Base-by-base conservation (phyloP, 2,797 vertebrate species). In the Lindbergichthys nudifrons region DNA sequence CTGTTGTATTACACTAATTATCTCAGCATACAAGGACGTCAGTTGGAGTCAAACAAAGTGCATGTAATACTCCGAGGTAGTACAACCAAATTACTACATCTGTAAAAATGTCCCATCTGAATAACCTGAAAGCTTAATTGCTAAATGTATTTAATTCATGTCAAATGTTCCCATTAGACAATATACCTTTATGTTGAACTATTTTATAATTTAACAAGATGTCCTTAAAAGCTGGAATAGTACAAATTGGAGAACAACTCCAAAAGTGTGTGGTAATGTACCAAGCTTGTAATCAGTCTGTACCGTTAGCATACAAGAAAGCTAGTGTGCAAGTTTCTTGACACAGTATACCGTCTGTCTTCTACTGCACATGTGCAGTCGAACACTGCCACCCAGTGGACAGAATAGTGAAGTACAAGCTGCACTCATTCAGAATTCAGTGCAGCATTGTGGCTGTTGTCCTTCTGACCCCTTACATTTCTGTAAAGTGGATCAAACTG, bases 311-410 rank as follows among this genome's bases (percentile, higher is more conserved):
- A 15, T 12, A 19, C 2, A 21, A 60, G 14, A 13, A 36, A 54
- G 6, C n/a, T 14, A 36, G 19, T 21, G 16, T 42, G 7, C 1
- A 4, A 30, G 10, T 48, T 8, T 48, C 23, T 23, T 57, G 16
- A 30, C 21, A 21, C 21, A 21, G 21, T 11, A 0, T n/a, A 10
- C 16, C 13, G 1, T 8, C 43, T 11, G 4, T 57, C 9, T 8
- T 47, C 21, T n/a, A 16, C 1, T n/a, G 19, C 18, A 4, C n/a
- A 64, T 19, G 1, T 69, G 14, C 36, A 80, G 71, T 18, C 64
- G 6, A 65, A 78, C 68, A 86, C 81, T 79, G 1, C 82, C 87
- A 73, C 75, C 88, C 41, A 46, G 84, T 89, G 92, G 84, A 30
- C 18, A 76, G 1, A 48, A 39, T 2, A 21, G 36, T 50, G 51